Evolutionary conservation across 2,113 vertebrate genomes (phyloP).

Genomic region (Aphelocoma coerulescens): DNA sequence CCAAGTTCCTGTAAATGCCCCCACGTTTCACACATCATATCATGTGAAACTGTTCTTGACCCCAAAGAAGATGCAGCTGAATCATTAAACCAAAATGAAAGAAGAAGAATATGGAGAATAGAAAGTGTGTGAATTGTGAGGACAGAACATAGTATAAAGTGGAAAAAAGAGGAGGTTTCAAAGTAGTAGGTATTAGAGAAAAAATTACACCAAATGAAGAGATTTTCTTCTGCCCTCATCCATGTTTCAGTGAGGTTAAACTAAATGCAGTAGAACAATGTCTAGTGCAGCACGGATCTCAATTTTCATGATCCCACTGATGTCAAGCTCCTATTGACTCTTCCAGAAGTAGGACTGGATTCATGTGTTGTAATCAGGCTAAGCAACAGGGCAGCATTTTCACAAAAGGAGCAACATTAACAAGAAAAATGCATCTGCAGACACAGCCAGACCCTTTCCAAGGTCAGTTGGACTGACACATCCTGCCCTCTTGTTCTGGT

Average conservation of each 20-base stretch:
- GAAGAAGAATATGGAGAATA: slow-evolving; percentile 14
- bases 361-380: not conserved
- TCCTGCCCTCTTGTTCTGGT: not conserved
- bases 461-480: not conserved
- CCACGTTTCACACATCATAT: not conserved
- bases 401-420: not conserved
- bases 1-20: slow-evolving; percentile 53
- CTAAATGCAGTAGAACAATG: not conserved
- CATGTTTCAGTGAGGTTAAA: not conserved
- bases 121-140: not conserved
- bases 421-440: not conserved
- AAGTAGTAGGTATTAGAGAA: not conserved
- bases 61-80: not conserved
- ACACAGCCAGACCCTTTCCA: not conserved
- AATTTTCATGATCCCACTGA: not conserved
- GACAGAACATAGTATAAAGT: not conserved
- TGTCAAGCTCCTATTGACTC: not conserved
- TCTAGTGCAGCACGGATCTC: not conserved
- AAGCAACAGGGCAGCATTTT: not conserved
- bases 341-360: not conserved
- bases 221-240: not conserved
- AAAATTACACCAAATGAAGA: not conserved
- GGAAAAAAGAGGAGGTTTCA: not conserved
- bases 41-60: slow-evolving; percentile 21
- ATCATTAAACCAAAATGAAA: slow-evolving; percentile 37